Evolutionary conservation across 1,140 invertebrate genomes (phyloP).

Genomic region (Laupala kohalensis): DNA sequence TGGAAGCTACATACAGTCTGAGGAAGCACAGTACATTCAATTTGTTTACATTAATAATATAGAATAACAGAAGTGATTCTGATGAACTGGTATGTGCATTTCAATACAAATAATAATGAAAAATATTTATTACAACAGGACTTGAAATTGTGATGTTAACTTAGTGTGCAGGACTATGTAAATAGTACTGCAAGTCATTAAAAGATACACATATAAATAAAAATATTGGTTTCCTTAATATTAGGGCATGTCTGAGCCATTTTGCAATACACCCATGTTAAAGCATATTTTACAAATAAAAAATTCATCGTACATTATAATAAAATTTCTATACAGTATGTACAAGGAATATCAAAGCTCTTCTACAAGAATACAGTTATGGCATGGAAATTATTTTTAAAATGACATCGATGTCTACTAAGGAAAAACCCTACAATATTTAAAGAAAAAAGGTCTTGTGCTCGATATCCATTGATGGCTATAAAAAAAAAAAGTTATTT

Average conservation of each 20-base stretch:
- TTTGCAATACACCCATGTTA: constrained; percentile 2
- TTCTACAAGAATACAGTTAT: not conserved
- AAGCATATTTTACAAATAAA: constrained; percentile 5
- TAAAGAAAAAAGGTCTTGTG: not conserved
- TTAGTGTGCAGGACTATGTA: not conserved
- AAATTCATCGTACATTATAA: constrained; percentile 4
- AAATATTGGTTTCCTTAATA: constrained; percentile 1
- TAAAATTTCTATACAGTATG: constrained; percentile 8
- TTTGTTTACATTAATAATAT: not conserved
- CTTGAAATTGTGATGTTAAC: not conserved
- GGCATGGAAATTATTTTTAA: not conserved
- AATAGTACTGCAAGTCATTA: not conserved
- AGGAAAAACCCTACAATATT: not conserved
- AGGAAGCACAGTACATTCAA: not conserved
- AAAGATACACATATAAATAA: not conserved
- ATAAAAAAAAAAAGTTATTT: no score
- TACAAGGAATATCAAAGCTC: constrained; percentile 1
- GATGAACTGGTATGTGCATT: not conserved
- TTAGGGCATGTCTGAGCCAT: not conserved
- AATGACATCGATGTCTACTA: not conserved
- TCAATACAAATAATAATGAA: not conserved
- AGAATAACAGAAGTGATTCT: not conserved
- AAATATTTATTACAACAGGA: not conserved
- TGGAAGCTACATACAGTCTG: not conserved
- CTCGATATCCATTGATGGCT: not conserved